A percentile compares a stretch with the other conserved stretches of the same genome.
Conservation (phyloP, 2,113 vertebrate genomes). For the Lophochroa leadbeateri region DNA sequence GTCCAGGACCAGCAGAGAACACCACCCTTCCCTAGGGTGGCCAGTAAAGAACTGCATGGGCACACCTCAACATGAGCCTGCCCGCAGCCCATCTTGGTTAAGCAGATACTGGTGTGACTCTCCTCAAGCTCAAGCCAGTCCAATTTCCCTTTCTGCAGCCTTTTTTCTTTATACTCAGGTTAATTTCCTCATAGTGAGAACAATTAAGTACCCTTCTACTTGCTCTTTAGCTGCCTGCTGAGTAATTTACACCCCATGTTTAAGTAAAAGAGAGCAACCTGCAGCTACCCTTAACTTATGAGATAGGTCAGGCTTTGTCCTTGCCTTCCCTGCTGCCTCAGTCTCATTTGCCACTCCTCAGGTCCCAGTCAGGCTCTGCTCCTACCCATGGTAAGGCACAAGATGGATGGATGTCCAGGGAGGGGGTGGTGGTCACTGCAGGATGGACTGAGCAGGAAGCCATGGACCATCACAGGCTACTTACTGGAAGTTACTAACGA, state of each 20-base stretch:
- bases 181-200: not conserved
- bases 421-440: not conserved
- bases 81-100: not conserved
- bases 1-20: not conserved
- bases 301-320: not conserved
- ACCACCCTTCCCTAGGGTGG: not conserved
- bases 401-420: not conserved
- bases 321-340: not conserved
- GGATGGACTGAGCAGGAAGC: not conserved
- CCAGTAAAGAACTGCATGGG: not conserved
- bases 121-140: not conserved
- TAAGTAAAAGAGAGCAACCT: not conserved
- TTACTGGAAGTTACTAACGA: not conserved
- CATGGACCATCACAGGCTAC: too few relatives aligned
- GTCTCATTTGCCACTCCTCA: rapidly evolving
- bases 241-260: not conserved
- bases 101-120: rapidly evolving
- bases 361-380: not conserved
- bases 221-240: not conserved
- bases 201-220: not conserved
- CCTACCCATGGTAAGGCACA: not conserved
- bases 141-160: not conserved
- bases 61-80: not conserved
- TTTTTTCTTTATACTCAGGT: not conserved
- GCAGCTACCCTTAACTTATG: not conserved